Evolutionary conservation across 2,888 invertebrate species (phyloP).

Genomic region (Melanchra persicariae): DNA sequence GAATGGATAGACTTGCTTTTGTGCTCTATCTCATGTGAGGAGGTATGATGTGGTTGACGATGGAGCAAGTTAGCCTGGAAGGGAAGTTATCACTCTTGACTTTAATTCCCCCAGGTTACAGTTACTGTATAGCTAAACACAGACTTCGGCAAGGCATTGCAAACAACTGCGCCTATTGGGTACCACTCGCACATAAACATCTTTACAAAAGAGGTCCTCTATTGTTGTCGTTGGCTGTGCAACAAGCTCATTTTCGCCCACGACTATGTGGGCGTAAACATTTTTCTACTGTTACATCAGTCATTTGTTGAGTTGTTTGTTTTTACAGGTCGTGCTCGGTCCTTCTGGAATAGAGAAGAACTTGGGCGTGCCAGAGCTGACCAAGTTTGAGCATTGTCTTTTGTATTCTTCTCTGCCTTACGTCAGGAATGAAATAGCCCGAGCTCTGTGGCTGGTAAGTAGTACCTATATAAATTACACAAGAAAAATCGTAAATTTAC

Average conservation of each 20-base stretch:
- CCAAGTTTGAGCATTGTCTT: slow-evolving; percentile 86
- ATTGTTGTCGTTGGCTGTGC: background rate
- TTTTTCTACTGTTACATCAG: no score
- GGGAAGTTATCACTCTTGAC: no score
- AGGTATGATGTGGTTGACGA: no score
- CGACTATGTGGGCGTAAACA: no score
- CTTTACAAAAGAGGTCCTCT: background rate
- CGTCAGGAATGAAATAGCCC: slow-evolving; percentile 82
- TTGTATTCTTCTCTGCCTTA: slow-evolving; percentile 81
- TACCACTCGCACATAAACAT: no score
- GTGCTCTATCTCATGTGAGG: no score
- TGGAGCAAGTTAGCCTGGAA: no score
- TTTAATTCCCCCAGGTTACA: no score
- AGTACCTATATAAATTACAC: background rate
- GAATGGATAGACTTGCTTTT: no score
- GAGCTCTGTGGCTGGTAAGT: slow-evolving; percentile 85
- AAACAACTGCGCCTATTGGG: background rate
- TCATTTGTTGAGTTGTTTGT: background rate
- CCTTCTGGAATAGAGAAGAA: slow-evolving; percentile 84
- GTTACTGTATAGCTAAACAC: no score
- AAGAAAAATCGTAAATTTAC: background rate
- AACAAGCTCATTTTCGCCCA: background rate
- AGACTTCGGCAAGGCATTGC: background rate
- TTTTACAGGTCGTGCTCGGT: slow-evolving; percentile 78
- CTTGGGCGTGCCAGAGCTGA: slow-evolving; percentile 83